Percentiles rank a stretch among this genome's conserved stretches.
phyloP scores from a whole-genome alignment of 53 echinoderm and acorn worm genomes.

The Mesocentrotus franciscanus region DNA sequence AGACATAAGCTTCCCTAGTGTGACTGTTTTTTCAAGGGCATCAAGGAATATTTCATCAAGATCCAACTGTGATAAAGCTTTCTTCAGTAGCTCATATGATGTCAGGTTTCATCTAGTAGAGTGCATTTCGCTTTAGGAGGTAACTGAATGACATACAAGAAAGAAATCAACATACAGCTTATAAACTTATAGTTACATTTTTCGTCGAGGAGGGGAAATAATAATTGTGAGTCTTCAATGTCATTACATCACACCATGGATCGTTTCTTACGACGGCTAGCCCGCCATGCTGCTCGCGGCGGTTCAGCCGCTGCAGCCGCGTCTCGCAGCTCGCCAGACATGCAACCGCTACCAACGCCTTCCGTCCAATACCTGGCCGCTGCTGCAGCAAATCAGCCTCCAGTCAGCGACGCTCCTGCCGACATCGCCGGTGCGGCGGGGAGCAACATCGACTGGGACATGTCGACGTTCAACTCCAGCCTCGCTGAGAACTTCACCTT shows the following conservation, averaged over 20 bases:
- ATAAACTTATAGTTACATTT: neutral
- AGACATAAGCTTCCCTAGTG: neutral
- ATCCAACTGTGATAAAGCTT: no score
- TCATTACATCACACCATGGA: conserved; percentile 67
- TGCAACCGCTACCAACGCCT: conserved; percentile 69
- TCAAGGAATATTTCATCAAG: neutral
- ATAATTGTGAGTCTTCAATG: neutral
- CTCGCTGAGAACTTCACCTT: conserved; percentile 71
- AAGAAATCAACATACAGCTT: neutral
- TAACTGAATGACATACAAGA: neutral
- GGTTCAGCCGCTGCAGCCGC: conserved; percentile 43
- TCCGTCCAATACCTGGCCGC: conserved; percentile 71
- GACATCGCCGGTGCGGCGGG: neutral
- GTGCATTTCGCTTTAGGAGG: neutral
- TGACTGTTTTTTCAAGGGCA: neutral
- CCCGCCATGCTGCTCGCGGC: conserved; percentile 61
- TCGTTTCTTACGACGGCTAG: conserved; percentile 73
- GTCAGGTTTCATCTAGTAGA: neutral
- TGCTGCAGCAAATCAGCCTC: conserved; percentile 43
- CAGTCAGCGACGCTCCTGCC: neutral
- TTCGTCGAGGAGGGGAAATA: neutral
- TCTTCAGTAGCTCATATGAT: neutral
- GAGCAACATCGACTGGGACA: conserved; percentile 18
- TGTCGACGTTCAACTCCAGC: conserved; percentile 63
- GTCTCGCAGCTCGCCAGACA: conserved; percentile 52